Evolutionary conservation across 2,888 invertebrate species (phyloP).

Genomic region (Pardosa pseudoannulata): DNA sequence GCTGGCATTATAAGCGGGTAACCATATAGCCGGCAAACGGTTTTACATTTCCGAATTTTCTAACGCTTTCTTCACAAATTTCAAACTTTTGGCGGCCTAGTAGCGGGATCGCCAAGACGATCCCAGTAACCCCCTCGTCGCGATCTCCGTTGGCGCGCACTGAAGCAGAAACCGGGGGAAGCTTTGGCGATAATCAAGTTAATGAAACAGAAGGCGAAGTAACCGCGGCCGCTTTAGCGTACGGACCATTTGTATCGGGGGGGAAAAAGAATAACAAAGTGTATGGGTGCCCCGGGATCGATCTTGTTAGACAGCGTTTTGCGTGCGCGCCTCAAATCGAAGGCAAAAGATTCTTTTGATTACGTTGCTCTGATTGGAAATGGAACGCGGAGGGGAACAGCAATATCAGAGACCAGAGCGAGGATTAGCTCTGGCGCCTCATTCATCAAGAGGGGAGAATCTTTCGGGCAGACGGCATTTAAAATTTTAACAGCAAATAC

Average conservation of each 20-base stretch:
- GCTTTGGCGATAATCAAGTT: constrained; percentile 72
- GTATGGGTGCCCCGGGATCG: constrained; percentile 34
- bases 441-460: too few relatives aligned
- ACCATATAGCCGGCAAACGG: too few relatives aligned
- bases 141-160: constrained; percentile 47
- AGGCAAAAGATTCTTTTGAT: constrained; percentile 47
- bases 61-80: not conserved
- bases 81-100: not conserved
- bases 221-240: constrained; percentile 57
- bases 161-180: constrained; percentile 57
- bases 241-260: constrained; percentile 55
- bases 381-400: too few relatives aligned
- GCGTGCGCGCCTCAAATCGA: constrained; percentile 14
- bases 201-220: constrained; percentile 72
- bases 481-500: too few relatives aligned
- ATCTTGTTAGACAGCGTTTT: not conserved
- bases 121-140: constrained; percentile 29
- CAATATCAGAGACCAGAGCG: too few relatives aligned
- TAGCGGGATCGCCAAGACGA: constrained; percentile 4
- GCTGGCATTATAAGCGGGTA: too few relatives aligned
- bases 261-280: constrained; percentile 62
- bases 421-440: too few relatives aligned
- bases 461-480: too few relatives aligned
- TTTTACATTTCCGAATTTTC: too few relatives aligned
- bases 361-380: not conserved